These are phyloP conservation scores for Ceraclea dissimilis DNA, from an alignment of 2,888 invertebrate genomes.

Conservation along the genomic window DNA sequence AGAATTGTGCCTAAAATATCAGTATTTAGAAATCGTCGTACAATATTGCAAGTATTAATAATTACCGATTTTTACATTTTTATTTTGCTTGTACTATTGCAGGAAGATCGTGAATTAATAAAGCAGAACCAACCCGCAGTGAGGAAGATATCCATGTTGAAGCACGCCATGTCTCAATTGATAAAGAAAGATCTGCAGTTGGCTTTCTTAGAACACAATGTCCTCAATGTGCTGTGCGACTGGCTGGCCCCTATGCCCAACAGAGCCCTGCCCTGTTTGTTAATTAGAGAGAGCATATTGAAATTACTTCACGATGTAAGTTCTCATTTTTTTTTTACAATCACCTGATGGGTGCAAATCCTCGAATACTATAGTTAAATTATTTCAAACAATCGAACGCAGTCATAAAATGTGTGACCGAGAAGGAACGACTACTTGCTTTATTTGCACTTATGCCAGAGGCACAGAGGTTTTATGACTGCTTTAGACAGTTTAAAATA, in stretches of 20 bases:
- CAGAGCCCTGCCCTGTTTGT: slow-evolving; percentile 88
- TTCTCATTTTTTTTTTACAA: slow-evolving; percentile 23
- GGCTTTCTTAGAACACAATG: slow-evolving; percentile 94
- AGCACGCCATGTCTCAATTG: slow-evolving; percentile 82
- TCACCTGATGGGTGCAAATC: too few species aligned
- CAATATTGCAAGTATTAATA: too few species aligned
- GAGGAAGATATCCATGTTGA: slow-evolving; percentile 86
- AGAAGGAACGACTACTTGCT: too few species aligned
- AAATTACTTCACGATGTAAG: slow-evolving; percentile 69
- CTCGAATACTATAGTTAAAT: too few species aligned
- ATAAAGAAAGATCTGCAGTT: slow-evolving; percentile 92
- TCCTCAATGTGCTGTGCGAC: slow-evolving; percentile 83
- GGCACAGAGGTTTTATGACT: too few species aligned
- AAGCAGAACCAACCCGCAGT: slow-evolving; percentile 78
- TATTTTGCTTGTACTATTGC: slow-evolving; percentile 19
- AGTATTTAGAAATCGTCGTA: too few species aligned
- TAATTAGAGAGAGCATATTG: slow-evolving; percentile 83
- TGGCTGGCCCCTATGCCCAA: slow-evolving; percentile 99
- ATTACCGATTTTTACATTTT: not conserved
- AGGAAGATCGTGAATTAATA: slow-evolving; percentile 87
- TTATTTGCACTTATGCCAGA: too few species aligned
- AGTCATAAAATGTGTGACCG: too few species aligned
- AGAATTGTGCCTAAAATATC: too few species aligned
- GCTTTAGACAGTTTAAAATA: too few species aligned
- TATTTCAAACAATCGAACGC: too few species aligned